phyloP scores from a whole-genome alignment of 2,888 invertebrate species.

The Leptopilina myrica region DNA sequence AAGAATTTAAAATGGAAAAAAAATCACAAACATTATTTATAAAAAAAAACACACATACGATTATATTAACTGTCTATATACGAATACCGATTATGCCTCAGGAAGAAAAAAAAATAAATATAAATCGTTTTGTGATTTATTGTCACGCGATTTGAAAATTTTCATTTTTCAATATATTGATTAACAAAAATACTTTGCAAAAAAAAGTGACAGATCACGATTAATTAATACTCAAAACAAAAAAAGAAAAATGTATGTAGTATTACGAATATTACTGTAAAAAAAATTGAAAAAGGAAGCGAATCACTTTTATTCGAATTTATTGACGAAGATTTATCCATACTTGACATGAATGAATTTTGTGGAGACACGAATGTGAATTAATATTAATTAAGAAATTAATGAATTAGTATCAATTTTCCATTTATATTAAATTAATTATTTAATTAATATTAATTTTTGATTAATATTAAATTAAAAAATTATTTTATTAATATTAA shows the following conservation, averaged over 20 bases:
- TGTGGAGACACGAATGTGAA: background rate
- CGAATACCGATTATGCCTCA: constrained; percentile 35
- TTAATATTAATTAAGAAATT: too few relatives aligned
- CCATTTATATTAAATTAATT: too few relatives aligned
- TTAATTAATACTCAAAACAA: constrained; percentile 25
- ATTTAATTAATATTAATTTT: too few relatives aligned
- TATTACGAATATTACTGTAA: constrained; percentile 24
- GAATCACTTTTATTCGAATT: constrained; percentile 21
- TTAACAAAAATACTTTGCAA: constrained; percentile 16
- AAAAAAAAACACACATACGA: background rate
- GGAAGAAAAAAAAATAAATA: background rate
- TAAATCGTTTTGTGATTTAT: constrained; percentile 24
- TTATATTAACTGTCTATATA: background rate
- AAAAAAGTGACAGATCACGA: constrained; percentile 17
- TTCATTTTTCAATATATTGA: background rate
- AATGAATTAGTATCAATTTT: too few relatives aligned
- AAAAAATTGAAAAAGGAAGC: background rate
- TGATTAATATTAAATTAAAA: too few relatives aligned
- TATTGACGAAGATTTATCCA: background rate
- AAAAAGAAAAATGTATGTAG: constrained; percentile 2
- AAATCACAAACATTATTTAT: constrained; percentile 16
- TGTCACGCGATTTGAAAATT: constrained; percentile 14
- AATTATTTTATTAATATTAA: too few relatives aligned
- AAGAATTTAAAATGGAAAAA: too few relatives aligned
- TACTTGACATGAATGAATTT: constrained; percentile 9